Conservation (phyloP, 2,888 invertebrate genomes). For the Diaperis boleti region DNA sequence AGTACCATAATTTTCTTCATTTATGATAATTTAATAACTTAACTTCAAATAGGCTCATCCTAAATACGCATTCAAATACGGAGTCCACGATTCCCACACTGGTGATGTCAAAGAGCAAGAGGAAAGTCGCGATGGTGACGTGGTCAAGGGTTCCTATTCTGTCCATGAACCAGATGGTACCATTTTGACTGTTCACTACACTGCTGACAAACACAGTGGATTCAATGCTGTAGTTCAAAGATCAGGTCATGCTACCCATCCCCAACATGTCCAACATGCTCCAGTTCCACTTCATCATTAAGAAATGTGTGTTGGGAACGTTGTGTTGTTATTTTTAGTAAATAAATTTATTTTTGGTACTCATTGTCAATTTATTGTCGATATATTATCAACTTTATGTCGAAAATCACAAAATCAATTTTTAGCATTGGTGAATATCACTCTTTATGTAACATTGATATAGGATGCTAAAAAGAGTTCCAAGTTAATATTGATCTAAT, state of each 20-base stretch:
- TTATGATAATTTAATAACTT: no score
- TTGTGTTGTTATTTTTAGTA: constrained; percentile 32
- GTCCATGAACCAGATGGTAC: constrained; percentile 56
- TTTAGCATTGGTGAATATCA: no score
- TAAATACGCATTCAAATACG: constrained; percentile 71
- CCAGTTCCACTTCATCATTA: constrained; percentile 16
- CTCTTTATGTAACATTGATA: no score
- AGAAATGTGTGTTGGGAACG: constrained; percentile 52
- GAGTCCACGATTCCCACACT: constrained; percentile 70
- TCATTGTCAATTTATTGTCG: no score
- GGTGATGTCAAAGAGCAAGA: constrained; percentile 71
- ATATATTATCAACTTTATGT: no score
- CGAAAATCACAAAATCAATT: no score
- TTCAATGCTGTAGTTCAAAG: constrained; percentile 62
- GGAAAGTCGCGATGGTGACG: constrained; percentile 69
- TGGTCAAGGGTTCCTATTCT: constrained; percentile 68
- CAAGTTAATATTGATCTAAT: no score
- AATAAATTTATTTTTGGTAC: not conserved
- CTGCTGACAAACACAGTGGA: constrained; percentile 70
- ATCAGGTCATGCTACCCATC: constrained; percentile 71
- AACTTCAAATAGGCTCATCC: constrained; percentile 63
- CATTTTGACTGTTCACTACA: constrained; percentile 70
- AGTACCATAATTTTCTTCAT: no score
- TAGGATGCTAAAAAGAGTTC: no score
- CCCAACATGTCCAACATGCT: constrained; percentile 46